Base-by-base conservation (phyloP, 2,113 vertebrate genomes). In the Carassius gibelio region DNA sequence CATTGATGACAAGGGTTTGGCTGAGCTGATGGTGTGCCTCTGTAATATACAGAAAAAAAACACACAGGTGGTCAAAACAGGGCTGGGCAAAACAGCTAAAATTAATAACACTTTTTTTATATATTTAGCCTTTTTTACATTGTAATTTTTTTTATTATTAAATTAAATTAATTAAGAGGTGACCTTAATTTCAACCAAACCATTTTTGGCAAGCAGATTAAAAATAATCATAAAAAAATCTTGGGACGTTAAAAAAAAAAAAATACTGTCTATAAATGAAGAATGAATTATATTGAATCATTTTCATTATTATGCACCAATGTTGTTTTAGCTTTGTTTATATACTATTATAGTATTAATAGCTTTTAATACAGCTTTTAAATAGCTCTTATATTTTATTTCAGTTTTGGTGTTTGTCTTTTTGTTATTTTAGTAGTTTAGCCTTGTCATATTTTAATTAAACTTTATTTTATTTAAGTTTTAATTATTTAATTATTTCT, bases 21-120 rank as follows among this genome's bases (percentile, higher is more conserved):
- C 87, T 34, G 95, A 10, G 0, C 93, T 95, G 88, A 95, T 94
- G 36, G 96, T 96, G 92, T 96, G 96, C 84, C 96, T 95, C 96
- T 97, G 93, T 88, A 95, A 93, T 15, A 36, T 23, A 88, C 57
- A 59, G 45, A 9, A 69, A 64, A 64, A 34, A 72, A 75, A 81
- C 3, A 34, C 11, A 71, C 36, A 21, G 19, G 21, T 30, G 72
- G 10, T 4, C 26, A 83, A n/a, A 42, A 57, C 3, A 79, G 14
- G 26, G 45, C 21, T 26, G 30, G 36, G 52, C 17, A 11, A 62
- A 11, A 3, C 7, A 26, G 21, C 50, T 52, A 52, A 30, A 21
- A 52, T 34, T 21, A 3, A 59, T 55, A 15, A 52, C 21, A 8
- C 11, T n/a, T 11, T 4, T 21, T 21, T 6, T 21, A 59, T 21